Base-by-base conservation (phyloP, 2,888 invertebrate species). In the Trichopoda pennipes region DNA sequence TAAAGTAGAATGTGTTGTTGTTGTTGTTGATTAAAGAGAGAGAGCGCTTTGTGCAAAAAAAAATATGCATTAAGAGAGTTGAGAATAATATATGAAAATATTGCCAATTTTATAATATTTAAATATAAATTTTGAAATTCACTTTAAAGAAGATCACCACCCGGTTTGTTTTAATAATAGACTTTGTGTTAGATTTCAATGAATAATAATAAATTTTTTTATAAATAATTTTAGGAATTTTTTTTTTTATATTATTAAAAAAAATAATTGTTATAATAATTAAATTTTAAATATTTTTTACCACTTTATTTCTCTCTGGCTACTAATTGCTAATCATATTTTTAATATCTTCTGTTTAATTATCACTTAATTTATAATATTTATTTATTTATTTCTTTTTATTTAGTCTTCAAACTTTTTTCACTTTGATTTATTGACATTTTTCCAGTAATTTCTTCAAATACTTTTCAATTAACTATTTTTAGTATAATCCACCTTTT, bases 1-100 rank as follows among this genome's bases (percentile, higher is more conserved):
- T 73, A 68, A 73, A 79, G 79, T 79, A 73, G 79, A 79, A 73
- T 53, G 32, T 32, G 47, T 53, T 66, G 38, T 23, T 56, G 63
- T 16, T 69, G 28, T 0, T n/a, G 42, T 21, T 9, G 8, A 28
- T 28, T 6, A 28, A 28, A n/a, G 14, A 42, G 55, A 44, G 58
- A 44, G 60, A 68, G 61, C 68, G 68, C 44, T 53, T 63, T 53
- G 14, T 35, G 21, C 17, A 17, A 44, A 38, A 32, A 6, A 32
- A 38, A 38, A 38, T 55, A 53, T 47, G 14, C n/a, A 12, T 23
- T 9, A 23, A 23, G 69, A 76, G 51, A 66, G 42, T 3, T 51
- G 32, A 60, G 28, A 14, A 23, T 44, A 14, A 35, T 32, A 28
- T 16, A 8, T n/a, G 23, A 19, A 44, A 60, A 60, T 60, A 53